Evolutionary conservation across 2,797 vertebrate species (phyloP).

Genomic region (Coccyzus lansbergi): DNA sequence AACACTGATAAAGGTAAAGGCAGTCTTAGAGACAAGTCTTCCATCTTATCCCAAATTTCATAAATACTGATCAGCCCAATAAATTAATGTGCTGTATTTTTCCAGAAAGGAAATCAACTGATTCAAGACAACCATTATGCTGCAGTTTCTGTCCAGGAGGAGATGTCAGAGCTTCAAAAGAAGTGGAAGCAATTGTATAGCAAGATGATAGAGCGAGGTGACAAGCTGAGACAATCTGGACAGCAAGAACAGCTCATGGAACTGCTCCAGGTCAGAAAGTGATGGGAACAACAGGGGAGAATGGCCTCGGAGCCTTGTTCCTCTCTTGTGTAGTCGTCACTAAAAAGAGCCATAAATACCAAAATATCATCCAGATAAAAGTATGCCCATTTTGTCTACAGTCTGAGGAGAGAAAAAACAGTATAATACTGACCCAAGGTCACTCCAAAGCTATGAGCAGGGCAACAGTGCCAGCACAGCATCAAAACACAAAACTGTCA

Average conservation of each 20-base stretch:
- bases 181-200: constrained; percentile 83
- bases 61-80: not conserved
- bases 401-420: not conserved
- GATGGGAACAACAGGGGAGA: not conserved
- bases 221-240: constrained; percentile 86
- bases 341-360: not conserved
- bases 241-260: constrained; percentile 90
- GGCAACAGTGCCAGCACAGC: not conserved
- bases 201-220: constrained; percentile 85
- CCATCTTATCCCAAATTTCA: not conserved
- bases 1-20: constrained; percentile 80
- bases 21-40: not conserved
- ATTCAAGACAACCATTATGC: constrained; percentile 73
- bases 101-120: constrained; percentile 83
- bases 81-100: not conserved
- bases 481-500: not conserved
- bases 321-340: not conserved
- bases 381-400: not conserved
- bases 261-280: constrained; percentile 79
- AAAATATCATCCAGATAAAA: not conserved
- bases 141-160: constrained; percentile 75
- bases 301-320: not conserved
- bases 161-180: constrained; percentile 75
- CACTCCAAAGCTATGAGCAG: not conserved
- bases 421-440: rapidly evolving